Base-by-base conservation (phyloP, 1,140 invertebrate genomes). In the Drosophila tsacasi region DNA sequence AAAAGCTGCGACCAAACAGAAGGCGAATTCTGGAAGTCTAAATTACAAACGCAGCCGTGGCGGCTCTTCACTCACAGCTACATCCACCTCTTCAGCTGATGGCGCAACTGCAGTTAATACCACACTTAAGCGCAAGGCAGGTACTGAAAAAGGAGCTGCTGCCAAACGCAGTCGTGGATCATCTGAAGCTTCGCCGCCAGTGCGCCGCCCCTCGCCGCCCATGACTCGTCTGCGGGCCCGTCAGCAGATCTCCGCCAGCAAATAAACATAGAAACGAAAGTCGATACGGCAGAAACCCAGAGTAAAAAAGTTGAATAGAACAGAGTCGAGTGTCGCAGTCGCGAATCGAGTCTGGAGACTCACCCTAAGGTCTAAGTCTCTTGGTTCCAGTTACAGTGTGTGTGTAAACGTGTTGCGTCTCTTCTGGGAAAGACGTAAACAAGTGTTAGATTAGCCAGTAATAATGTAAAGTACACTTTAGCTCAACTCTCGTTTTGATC, bases 191-290 rank as follows among this genome's bases (percentile, higher is more conserved):
- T 68, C 81, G 40, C 42, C 81, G 32, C 32, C 32, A 23, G 52
- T 37, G 59, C 65, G 40, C 67, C 85, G 66, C 44, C 60, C 57
- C 21, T 89, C 85, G 40, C 85, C 85, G 50, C 85, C 85, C 37
- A 90, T 90, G 85, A 90, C 85, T 27, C 85, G 85, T 19, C 85
- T 85, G 27, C 79, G 85, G 15, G 82, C 82, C 39, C 85, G 85
- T 80, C 71, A 76, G 72, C 81, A 90, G 85, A 90, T 90, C 85
- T 90, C 85, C 72, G 49, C 73, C 63, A 90, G 77, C 71, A 85
- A 67, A 35, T 61, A 46, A 57, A 44, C 46, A 32, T 40, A 78
- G 59, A 54, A 62, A 49, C 30, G 75, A 52, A 62, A 73, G 52
- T 27, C 76, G 46, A 73, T 74, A 73, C 37, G 61, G 73, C 74